Evolutionary conservation across 2,113 vertebrate genomes (phyloP), one percentile per base, ranked within the genome.

Genomic region (Kobus ellipsiprymnus): DNA sequence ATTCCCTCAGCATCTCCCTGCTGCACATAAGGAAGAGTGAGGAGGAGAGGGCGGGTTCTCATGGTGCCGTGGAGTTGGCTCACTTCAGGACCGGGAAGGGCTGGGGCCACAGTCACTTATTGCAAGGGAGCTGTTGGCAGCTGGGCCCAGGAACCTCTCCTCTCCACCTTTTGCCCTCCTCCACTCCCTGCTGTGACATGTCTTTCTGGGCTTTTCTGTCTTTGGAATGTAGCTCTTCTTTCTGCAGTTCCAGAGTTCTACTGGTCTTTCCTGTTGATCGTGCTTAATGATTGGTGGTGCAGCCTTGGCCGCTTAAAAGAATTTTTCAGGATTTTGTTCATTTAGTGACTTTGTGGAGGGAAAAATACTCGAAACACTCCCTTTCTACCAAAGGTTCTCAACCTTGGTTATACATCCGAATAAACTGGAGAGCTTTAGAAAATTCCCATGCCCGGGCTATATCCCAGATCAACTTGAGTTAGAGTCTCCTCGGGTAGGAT

Each of bases 211-310:
- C 54, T 86, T 86, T 82, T 46, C 50, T 78, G 50, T 62, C 9
- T 2, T 12, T 91, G 62, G 50, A 83, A 93, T 80, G 83, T 52
- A 30, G 74, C 62, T 90, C 87, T 95, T 62, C 90, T 86, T 82
- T 64, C 91, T 82, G 40, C 14, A 8, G 36, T 40, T 74, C 11
- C 13, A 92, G 46, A 62, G 81, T 62, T 71, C 81, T 89, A n/a
- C 90, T 87, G 55, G 85, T 90, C 82, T 97, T 97, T 87, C 88
- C 89, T 91, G 64, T 50, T 36, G 27, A n/a, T 89, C 23, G 52
- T 64, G 92, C 54, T 87, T 46, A 40, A 50, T 91, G 19, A 90
- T 25, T 48, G 46, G 86, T 44, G n/a, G 62, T 40, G 44, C 15
- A 81, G 23, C 54, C 57, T 44, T 48, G 87, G 64, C 81, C 67